Percentiles rank a stretch among this genome's conserved stretches.
Conservation (phyloP, 2,797 vertebrate genomes). For the Emydoidea blandingii region DNA sequence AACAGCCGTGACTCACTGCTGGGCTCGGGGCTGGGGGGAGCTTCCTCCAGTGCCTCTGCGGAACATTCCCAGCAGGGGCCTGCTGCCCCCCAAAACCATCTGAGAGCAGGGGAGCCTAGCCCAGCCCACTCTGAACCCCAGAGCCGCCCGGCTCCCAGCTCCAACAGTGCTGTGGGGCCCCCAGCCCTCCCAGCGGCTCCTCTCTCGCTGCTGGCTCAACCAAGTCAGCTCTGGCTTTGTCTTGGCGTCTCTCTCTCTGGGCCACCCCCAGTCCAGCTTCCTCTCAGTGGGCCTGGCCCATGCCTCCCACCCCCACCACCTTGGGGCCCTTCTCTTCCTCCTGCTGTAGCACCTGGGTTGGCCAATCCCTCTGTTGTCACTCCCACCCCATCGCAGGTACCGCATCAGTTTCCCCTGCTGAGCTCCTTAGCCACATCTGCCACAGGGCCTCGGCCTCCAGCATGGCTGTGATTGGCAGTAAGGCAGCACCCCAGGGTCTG, state of each 20-base stretch:
- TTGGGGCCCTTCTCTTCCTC: not conserved
- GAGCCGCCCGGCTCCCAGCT: not conserved
- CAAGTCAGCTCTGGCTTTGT: not conserved
- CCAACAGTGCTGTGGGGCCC: no score
- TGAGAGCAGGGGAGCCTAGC: not conserved
- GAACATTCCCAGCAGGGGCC: not conserved
- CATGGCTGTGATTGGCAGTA: not conserved
- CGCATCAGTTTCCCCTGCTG: fast-evolving
- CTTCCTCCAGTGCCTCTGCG: not conserved
- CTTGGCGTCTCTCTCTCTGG: not conserved
- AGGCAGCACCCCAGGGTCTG: not conserved
- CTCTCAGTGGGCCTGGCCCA: not conserved
- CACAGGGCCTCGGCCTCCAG: not conserved
- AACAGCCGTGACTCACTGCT: slow-evolving; percentile 70
- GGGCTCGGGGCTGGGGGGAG: slow-evolving; percentile 14
- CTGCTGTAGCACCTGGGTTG: not conserved
- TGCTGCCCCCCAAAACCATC: fast-evolving
- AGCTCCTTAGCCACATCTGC: not conserved
- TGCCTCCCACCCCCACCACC: not conserved
- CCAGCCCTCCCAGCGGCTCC: no score
- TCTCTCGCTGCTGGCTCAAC: not conserved
- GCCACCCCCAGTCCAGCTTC: not conserved
- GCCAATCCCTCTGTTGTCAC: fast-evolving
- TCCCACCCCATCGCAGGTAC: not conserved
- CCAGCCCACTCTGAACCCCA: not conserved